phyloP scores from a whole-genome alignment of 1,140 invertebrate genomes.

The Centruroides vittatus region DNA sequence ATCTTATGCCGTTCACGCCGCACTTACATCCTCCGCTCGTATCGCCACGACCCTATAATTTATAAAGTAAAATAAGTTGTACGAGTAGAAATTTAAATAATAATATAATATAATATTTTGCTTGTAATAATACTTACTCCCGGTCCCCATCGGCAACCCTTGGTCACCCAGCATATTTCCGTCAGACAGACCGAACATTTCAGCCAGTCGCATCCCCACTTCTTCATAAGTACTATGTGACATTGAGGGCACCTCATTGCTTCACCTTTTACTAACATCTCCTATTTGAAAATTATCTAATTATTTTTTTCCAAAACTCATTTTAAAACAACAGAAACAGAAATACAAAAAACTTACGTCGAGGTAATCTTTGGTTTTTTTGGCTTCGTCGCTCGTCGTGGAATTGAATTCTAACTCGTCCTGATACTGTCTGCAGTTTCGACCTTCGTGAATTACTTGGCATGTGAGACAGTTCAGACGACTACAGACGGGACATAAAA shows the following conservation, averaged over 20 bases:
- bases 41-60: constrained; percentile 58
- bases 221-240: constrained; percentile 73
- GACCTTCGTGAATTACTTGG: constrained; percentile 68
- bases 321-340: no score
- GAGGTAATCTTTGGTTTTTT: constrained; percentile 59
- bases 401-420: constrained; percentile 50
- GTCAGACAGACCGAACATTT: constrained; percentile 84
- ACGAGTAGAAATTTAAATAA: no score
- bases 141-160: constrained; percentile 73
- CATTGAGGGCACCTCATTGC: constrained; percentile 75
- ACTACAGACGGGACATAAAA: constrained; percentile 72
- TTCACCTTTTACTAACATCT: constrained; percentile 67
- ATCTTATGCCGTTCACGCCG: constrained; percentile 63
- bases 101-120: no score
- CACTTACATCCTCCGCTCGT: constrained; percentile 69
- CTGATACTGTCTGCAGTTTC: constrained; percentile 75
- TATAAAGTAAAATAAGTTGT: no score
- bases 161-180: constrained; percentile 89
- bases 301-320: no score
- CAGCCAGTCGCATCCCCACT: constrained; percentile 91
- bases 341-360: constrained; percentile 31
- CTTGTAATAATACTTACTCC: constrained; percentile 31
- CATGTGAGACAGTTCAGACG: constrained; percentile 74
- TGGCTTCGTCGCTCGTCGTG: constrained; percentile 46
- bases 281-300: constrained; percentile 26